Evolutionary conservation across 2,797 vertebrate genomes (phyloP).

Genomic region (Spinibarbus caldwelli): DNA sequence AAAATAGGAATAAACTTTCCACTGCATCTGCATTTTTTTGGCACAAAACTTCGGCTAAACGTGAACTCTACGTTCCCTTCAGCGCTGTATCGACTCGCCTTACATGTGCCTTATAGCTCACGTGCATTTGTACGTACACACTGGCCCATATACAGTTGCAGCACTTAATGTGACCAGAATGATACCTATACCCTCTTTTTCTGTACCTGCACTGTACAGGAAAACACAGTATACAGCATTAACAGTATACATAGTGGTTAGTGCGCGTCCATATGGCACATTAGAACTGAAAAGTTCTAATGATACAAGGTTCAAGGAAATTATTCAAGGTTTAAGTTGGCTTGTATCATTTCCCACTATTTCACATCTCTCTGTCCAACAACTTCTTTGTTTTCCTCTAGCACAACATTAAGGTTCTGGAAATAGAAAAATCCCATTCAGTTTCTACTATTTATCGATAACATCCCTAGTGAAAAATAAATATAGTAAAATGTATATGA

Average conservation of each 20-base stretch:
- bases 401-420: not conserved
- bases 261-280: not conserved
- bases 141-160: conserved; percentile 51
- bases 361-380: too few species aligned
- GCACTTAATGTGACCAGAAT: conserved; percentile 26
- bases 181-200: conserved; percentile 33
- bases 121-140: conserved; percentile 33
- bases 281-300: not conserved
- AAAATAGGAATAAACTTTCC: not conserved
- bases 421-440: not conserved
- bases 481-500: not conserved
- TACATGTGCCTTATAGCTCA: conserved; percentile 45
- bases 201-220: not conserved
- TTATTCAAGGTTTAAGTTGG: not conserved
- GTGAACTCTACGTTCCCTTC: not conserved
- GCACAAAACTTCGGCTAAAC: not conserved
- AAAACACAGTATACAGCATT: conserved; percentile 15
- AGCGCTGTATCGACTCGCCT: conserved; percentile 32
- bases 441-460: not conserved
- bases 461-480: not conserved
- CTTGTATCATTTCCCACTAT: not conserved
- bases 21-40: not conserved
- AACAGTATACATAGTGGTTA: not conserved
- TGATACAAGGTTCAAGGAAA: not conserved
- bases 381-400: not conserved